Conservation (phyloP, 2,888 invertebrate species). For the Cenopis cana region DNA sequence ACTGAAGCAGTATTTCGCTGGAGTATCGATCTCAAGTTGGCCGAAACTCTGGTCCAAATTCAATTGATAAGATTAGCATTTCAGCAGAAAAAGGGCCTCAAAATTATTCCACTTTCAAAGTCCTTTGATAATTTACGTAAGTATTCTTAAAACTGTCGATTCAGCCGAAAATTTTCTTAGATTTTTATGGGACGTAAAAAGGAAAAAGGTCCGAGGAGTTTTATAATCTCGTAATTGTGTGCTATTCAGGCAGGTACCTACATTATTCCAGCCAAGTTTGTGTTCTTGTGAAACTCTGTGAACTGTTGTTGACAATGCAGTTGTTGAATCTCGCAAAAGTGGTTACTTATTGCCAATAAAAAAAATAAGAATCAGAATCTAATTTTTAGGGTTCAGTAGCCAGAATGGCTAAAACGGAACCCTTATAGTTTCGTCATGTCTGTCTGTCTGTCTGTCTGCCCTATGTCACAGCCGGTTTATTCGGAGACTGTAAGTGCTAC, state of each 20-base stretch:
- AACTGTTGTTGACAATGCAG: not conserved
- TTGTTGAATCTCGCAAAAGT: no score
- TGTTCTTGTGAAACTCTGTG: not conserved
- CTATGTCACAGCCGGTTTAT: no score
- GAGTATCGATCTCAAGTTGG: conserved; percentile 28
- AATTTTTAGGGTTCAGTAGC: no score
- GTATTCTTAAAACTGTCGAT: conserved; percentile 32
- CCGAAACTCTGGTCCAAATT: conserved; percentile 36
- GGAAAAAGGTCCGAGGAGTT: conserved; percentile 15
- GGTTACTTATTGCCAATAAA: no score
- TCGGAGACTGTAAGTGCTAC: no score
- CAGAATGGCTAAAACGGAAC: no score
- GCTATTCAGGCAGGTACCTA: conserved; percentile 1
- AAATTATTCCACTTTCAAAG: conserved; percentile 39
- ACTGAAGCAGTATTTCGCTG: conserved; percentile 44
- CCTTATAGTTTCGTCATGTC: no score
- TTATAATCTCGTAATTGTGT: conserved; percentile 13
- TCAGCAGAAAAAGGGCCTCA: conserved; percentile 40
- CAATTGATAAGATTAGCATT: conserved; percentile 39
- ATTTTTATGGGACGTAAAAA: conserved; percentile 16
- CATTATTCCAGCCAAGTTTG: not conserved
- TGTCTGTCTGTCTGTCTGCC: no score
- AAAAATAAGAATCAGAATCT: no score
- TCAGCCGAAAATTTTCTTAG: conserved; percentile 22
- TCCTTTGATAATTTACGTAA: conserved; percentile 37